Conservation (phyloP, 2,113 vertebrate species). For the Acanthisitta chloris region DNA sequence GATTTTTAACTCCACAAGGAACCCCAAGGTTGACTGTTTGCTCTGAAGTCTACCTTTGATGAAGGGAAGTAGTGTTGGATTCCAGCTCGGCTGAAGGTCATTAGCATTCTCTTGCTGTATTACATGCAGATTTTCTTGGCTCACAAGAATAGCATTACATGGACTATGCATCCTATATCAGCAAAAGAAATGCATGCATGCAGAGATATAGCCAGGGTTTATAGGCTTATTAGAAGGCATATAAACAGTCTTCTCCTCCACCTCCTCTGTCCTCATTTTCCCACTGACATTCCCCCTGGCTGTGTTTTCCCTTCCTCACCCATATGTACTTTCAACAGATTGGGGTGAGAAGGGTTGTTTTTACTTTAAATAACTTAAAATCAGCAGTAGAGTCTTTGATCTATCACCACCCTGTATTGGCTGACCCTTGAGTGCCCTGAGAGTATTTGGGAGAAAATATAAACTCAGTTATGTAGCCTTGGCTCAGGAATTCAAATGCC, state of each 20-base stretch:
- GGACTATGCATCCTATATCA: conserved; percentile 19
- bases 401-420: not conserved
- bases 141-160: conserved; percentile 37
- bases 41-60: conserved; percentile 5
- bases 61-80: not conserved
- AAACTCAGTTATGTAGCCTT: not conserved
- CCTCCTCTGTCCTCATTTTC: conserved; percentile 25
- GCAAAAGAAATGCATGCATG: conserved; percentile 18
- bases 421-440: not conserved
- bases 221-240: conserved; percentile 24
- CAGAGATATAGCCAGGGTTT: conserved; percentile 8
- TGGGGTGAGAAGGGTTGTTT: conserved; percentile 45
- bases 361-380: conserved; percentile 41
- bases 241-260: not conserved
- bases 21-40: not conserved
- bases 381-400: not conserved
- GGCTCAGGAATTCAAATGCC: not conserved
- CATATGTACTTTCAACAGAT: conserved; percentile 13
- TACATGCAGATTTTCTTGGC: conserved; percentile 56
- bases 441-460: not conserved
- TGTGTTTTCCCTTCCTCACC: conserved; percentile 37
- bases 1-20: not conserved
- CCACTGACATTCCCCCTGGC: conserved; percentile 29
- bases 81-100: not conserved
- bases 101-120: conserved; percentile 62